Percentiles rank a stretch among this genome's conserved stretches.
phyloP scores from a whole-genome alignment of 2,797 vertebrate species.

The Gallirallus australis region DNA sequence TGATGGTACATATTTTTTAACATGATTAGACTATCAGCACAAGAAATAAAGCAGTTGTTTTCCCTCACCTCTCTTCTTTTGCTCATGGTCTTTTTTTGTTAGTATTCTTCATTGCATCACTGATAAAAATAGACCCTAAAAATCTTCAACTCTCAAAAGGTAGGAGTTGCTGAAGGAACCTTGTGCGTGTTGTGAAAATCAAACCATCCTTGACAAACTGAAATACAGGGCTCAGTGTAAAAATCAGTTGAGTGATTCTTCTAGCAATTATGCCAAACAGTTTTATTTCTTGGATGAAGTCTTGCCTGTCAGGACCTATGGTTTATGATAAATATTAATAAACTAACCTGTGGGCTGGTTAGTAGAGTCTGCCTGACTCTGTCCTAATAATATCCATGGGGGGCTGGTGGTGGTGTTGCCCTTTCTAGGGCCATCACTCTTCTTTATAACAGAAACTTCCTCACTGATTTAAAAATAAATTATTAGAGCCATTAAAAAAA shows the following conservation, averaged over 20 bases:
- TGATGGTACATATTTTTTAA: not conserved
- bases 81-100: not conserved
- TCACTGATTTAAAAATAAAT: not conserved
- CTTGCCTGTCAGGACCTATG: not conserved
- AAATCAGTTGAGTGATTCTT: not conserved
- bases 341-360: not conserved
- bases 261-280: not conserved
- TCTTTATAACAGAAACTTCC: not conserved
- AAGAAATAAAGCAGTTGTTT: not conserved
- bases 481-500: not conserved
- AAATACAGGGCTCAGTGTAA: not conserved
- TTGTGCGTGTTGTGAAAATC: fast-evolving
- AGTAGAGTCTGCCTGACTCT: not conserved
- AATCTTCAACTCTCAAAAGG: not conserved
- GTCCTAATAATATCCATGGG: not conserved
- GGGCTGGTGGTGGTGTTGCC: too few species aligned
- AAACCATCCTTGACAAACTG: not conserved
- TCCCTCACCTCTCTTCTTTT: not conserved
- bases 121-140: not conserved
- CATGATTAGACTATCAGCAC: not conserved
- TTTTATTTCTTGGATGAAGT: not conserved
- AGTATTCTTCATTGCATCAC: not conserved
- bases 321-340: not conserved
- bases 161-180: not conserved
- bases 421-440: not conserved